phyloP scores from a whole-genome alignment of 2,888 invertebrate species.

The Augiades crinisus region DNA sequence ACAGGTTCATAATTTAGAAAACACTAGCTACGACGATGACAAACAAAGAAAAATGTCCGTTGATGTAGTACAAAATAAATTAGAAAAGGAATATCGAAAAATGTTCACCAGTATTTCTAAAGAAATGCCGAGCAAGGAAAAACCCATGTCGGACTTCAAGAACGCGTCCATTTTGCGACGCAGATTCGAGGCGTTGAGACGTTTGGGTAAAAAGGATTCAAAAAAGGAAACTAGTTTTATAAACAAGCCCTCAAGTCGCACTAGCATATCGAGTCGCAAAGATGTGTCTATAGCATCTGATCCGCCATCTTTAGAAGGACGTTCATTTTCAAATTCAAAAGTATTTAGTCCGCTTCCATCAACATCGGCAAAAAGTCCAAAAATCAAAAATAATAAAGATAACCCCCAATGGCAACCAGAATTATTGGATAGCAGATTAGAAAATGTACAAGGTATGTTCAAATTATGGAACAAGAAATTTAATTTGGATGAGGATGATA shows the following conservation, averaged over 20 bases:
- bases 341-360: slow-evolving; percentile 40
- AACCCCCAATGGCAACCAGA: slow-evolving; percentile 38
- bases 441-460: slow-evolving; percentile 62
- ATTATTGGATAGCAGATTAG: slow-evolving; percentile 44
- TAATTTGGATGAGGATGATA: slow-evolving; percentile 52
- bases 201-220: slow-evolving; percentile 47
- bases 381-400: slow-evolving; percentile 34
- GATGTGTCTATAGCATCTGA: slow-evolving; percentile 63
- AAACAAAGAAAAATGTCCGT: slow-evolving; percentile 41
- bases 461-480: slow-evolving; percentile 65
- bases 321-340: slow-evolving; percentile 52
- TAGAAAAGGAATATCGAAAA: slow-evolving; percentile 59
- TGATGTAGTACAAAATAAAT: slow-evolving; percentile 58
- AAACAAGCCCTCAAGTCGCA: slow-evolving; percentile 38
- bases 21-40: slow-evolving; percentile 47
- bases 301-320: slow-evolving; percentile 58
- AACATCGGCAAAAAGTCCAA: slow-evolving; percentile 30
- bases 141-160: slow-evolving; percentile 43
- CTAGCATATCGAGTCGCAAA: slow-evolving; percentile 42
- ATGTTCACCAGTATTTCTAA: slow-evolving; percentile 48
- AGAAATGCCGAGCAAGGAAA: slow-evolving; percentile 41
- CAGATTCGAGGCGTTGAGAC: slow-evolving; percentile 58
- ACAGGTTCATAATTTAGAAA: slow-evolving; percentile 61
- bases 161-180: slow-evolving; percentile 52
- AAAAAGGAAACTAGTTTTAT: slow-evolving; percentile 38